Evolutionary conservation across 2,888 invertebrate species (phyloP), one percentile per base, ranked within the genome.

Genomic region (Beris chalybata): DNA sequence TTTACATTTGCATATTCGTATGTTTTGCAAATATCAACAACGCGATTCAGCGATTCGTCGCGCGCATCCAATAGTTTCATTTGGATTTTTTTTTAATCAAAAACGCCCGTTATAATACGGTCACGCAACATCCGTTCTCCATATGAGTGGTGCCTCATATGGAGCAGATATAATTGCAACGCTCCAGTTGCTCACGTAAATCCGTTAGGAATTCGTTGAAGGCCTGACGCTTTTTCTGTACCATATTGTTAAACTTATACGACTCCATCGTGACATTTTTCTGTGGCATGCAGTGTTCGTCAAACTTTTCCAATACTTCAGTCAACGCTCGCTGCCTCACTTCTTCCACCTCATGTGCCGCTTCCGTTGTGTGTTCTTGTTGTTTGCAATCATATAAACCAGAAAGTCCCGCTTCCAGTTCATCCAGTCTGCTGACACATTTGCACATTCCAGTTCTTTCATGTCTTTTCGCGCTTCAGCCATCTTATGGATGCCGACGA

Each of bases 101-200:
- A n/a, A n/a, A n/a, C n/a, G n/a, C n/a, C n/a, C n/a, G n/a, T n/a
- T n/a, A n/a, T n/a, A n/a, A n/a, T n/a, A n/a, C n/a, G n/a, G n/a
- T n/a, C n/a, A n/a, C n/a, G n/a, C n/a, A n/a, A n/a, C n/a, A n/a
- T n/a, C n/a, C n/a, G n/a, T n/a, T n/a, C n/a, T n/a, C n/a, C n/a
- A n/a, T n/a, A n/a, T n/a, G n/a, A n/a, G n/a, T n/a, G n/a, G n/a
- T n/a, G n/a, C n/a, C n/a, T n/a, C n/a, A n/a, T n/a, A n/a, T n/a
- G n/a, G n/a, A n/a, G n/a, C n/a, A n/a, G n/a, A n/a, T n/a, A 30
- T 65, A 71, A 47, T 71, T 70, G 68, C 70, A 71, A 38, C 44
- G 55, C 3, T 50, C 9, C 1, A 70, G 6, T 61, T 70, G 70
- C 29, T 3, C 68, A 1, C 69, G 67, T 2, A 71, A 15, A 45